Evolutionary conservation across 2,888 invertebrate species (phyloP).

Genomic region (Phyllotreta cruciferae): DNA sequence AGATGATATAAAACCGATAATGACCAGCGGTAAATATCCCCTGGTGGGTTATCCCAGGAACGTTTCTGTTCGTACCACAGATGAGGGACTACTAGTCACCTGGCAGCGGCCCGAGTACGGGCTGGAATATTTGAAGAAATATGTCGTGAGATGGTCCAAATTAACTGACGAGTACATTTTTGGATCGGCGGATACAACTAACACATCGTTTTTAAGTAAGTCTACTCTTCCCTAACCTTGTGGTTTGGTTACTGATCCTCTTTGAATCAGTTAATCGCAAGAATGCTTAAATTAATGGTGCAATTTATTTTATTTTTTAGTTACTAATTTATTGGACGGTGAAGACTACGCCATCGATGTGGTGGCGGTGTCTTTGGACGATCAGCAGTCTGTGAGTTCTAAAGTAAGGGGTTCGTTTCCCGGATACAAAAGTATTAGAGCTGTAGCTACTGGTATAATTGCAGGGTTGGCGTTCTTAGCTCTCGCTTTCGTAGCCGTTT

Average conservation of each 20-base stretch:
- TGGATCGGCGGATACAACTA: slow-evolving; percentile 72
- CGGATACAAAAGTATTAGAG: slow-evolving; percentile 73
- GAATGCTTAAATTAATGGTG: too few relatives aligned
- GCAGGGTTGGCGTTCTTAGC: slow-evolving; percentile 73
- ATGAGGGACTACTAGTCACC: slow-evolving; percentile 78
- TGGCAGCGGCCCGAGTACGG: slow-evolving; percentile 74
- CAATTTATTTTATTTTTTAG: slow-evolving; percentile 57
- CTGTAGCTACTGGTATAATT: slow-evolving; percentile 75
- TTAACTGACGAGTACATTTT: slow-evolving; percentile 69
- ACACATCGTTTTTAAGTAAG: slow-evolving; percentile 68
- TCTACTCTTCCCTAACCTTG: slow-evolving; percentile 6
- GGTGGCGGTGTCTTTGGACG: slow-evolving; percentile 67
- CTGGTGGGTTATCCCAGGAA: slow-evolving; percentile 70
- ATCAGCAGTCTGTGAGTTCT: slow-evolving; percentile 69
- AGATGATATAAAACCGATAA: slow-evolving; percentile 36
- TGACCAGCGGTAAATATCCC: slow-evolving; percentile 42
- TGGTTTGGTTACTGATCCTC: neutral
- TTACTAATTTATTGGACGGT: slow-evolving; percentile 76
- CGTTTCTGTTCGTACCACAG: slow-evolving; percentile 73
- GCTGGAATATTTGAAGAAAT: slow-evolving; percentile 65
- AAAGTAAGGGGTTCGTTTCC: slow-evolving; percentile 72
- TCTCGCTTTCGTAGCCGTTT: slow-evolving; percentile 69
- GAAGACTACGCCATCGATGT: slow-evolving; percentile 78
- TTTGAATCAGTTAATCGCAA: neutral
- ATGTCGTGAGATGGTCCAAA: slow-evolving; percentile 73